Conservation (phyloP, 2,797 vertebrate genomes). For the Lycodopsis pacificus region DNA sequence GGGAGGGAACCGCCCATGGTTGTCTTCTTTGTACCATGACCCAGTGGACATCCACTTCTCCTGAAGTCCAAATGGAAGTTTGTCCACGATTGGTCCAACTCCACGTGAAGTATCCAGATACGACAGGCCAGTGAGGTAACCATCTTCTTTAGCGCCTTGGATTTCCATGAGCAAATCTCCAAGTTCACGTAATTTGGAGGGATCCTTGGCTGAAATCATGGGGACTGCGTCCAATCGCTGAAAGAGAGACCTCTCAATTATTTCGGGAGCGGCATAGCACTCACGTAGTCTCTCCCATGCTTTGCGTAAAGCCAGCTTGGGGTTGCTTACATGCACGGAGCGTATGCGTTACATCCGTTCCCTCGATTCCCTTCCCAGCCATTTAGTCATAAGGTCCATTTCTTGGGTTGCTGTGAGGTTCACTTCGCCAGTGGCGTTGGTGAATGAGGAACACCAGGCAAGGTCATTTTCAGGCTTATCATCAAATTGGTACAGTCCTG, state of each 20-base stretch:
- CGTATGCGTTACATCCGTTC: constrained; percentile 29
- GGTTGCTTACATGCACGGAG: constrained; percentile 33
- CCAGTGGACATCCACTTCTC: neutral
- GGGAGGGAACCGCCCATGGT: neutral
- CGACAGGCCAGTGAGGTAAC: neutral
- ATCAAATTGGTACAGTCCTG: too few relatives aligned
- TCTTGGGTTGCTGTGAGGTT: too few relatives aligned
- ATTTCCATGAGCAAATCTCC: constrained; percentile 45
- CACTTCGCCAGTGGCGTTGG: too few relatives aligned
- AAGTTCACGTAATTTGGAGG: constrained; percentile 27
- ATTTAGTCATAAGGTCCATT: too few relatives aligned
- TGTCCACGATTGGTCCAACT: neutral
- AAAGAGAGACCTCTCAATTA: constrained; percentile 45
- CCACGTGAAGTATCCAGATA: neutral
- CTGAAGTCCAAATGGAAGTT: constrained; percentile 14
- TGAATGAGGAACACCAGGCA: too few relatives aligned
- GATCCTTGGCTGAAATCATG: constrained; percentile 21
- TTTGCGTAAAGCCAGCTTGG: neutral
- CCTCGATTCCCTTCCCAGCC: constrained; percentile 28
- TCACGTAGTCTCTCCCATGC: constrained; percentile 13
- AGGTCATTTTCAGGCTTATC: too few relatives aligned
- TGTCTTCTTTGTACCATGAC: neutral
- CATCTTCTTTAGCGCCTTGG: constrained; percentile 36
- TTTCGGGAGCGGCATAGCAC: constrained; percentile 36
- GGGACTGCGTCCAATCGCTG: constrained; percentile 31